These are phyloP conservation scores for Xenentodon cancila DNA, from an alignment of 2,797 vertebrate species.

Conservation along the genomic window DNA sequence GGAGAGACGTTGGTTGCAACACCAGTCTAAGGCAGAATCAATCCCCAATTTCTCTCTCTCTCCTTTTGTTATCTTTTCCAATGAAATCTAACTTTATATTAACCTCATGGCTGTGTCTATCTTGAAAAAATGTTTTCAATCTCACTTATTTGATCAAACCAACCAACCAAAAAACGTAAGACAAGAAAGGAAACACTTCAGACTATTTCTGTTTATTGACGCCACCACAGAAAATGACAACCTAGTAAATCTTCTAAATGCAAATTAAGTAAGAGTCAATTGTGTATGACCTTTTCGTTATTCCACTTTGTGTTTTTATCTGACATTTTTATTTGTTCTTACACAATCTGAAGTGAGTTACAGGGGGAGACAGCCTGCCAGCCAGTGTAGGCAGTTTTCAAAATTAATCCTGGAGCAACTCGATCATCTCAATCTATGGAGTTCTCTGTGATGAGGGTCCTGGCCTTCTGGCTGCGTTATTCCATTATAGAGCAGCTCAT, in stretches of 20 bases:
- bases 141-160: neutral
- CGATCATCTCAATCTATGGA: slow-evolving; percentile 67
- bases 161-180: neutral
- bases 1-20: neutral
- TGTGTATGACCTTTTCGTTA: slow-evolving; percentile 1
- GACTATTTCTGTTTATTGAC: no score
- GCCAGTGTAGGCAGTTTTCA: slow-evolving; percentile 49
- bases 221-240: no score
- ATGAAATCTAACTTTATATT: no score
- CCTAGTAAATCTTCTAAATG: neutral
- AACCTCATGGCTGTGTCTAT: neutral
- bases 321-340: slow-evolving; percentile 42
- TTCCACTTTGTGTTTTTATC: slow-evolving; percentile 34
- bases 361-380: slow-evolving; percentile 28
- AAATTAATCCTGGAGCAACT: slow-evolving; percentile 66
- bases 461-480: slow-evolving; percentile 72
- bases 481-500: slow-evolving; percentile 71
- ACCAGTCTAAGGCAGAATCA: neutral
- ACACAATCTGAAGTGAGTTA: slow-evolving; percentile 39
- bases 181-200: neutral
- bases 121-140: neutral
- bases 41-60: neutral
- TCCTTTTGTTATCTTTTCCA: neutral
- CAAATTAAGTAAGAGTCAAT: neutral
- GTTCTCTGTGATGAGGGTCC: slow-evolving; percentile 65